Evolutionary conservation across 2,797 vertebrate species (phyloP), one percentile per base, ranked within the genome.

Genomic region (Bradypus variegatus): DNA sequence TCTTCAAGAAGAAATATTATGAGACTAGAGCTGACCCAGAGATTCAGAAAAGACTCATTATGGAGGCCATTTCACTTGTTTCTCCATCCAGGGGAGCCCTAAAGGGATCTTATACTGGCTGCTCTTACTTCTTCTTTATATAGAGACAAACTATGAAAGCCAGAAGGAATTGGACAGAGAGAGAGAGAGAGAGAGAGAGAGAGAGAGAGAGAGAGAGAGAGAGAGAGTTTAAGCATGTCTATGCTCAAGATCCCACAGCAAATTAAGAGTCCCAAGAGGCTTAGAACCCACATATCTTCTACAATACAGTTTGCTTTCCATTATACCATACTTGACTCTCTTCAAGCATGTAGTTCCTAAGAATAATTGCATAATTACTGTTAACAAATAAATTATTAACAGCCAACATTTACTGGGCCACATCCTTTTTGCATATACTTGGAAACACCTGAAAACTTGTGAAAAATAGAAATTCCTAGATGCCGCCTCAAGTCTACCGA

Each of bases 1-100:
- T 84, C 86, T 86, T 87, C 76, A 91, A 50, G 38, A 93, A 90
- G 80, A 96, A 92, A 94, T 91, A 93, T 60, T 86, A 79, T 79
- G 60, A 94, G 64, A 85, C 72, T 27, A 72, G 23, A 86, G 50
- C 69, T 86, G 69, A 85, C 29, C 8, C 31, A 41, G 38, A 80
- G 48, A 91, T 91, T 79, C 90, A 92, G 64, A 72, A 77, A 31
- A 91, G 92, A 90, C 27, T 89, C 86, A 85, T 73, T 80, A 64
- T 41, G 33, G 86, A 79, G 48, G 48, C 23, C 27, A 64, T 4
- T 90, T 84, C 33, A 60, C 27, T 91, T 86, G 75, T 80, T 86
- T 95, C 55, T 86, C 64, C 55, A 83, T 78, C 19, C 38, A 75
- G 38, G 23, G 78, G 55, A 62, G 31, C 36, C 86, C 62, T 55